Percentiles rank a stretch among this genome's conserved stretches.
Conservation (phyloP, 2,888 invertebrate genomes). For the Lithophane semibrunnea region DNA sequence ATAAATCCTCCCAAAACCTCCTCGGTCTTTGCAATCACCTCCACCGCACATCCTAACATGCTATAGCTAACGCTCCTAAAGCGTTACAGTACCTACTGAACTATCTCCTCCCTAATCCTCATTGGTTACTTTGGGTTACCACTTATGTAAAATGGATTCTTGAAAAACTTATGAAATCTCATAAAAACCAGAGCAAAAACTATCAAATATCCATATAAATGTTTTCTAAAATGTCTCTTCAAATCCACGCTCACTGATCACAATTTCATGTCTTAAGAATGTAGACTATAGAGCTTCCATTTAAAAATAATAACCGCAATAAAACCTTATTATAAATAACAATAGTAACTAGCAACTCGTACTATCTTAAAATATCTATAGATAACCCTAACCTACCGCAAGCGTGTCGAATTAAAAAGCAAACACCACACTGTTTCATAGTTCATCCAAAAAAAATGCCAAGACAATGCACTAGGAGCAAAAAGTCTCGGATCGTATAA, state of each 20-base stretch:
- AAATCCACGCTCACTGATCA: background rate
- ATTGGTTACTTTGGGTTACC: too few relatives aligned
- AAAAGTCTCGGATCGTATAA: constrained; percentile 82
- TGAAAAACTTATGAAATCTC: background rate
- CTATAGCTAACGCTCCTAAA: too few relatives aligned
- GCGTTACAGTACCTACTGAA: background rate
- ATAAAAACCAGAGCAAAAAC: background rate
- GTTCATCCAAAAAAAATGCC: constrained; percentile 78
- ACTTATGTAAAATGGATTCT: background rate
- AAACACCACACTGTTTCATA: constrained; percentile 78
- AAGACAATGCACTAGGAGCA: constrained; percentile 85
- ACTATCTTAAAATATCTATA: constrained; percentile 61
- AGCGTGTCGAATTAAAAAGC: constrained; percentile 75
- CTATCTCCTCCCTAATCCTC: background rate
- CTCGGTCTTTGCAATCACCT: too few relatives aligned
- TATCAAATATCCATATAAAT: background rate
- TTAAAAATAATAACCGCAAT: constrained; percentile 1
- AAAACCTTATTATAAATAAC: constrained; percentile 15
- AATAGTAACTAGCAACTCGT: constrained; percentile 14
- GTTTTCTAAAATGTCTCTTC: background rate
- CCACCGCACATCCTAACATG: too few relatives aligned
- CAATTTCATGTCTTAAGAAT: background rate
- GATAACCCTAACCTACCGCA: constrained; percentile 80
- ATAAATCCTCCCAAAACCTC: too few relatives aligned
- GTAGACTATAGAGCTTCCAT: background rate